Evolutionary conservation across 2,113 vertebrate species (phyloP), one percentile per base, ranked within the genome.

Genomic region (Corydoras sp.): DNA sequence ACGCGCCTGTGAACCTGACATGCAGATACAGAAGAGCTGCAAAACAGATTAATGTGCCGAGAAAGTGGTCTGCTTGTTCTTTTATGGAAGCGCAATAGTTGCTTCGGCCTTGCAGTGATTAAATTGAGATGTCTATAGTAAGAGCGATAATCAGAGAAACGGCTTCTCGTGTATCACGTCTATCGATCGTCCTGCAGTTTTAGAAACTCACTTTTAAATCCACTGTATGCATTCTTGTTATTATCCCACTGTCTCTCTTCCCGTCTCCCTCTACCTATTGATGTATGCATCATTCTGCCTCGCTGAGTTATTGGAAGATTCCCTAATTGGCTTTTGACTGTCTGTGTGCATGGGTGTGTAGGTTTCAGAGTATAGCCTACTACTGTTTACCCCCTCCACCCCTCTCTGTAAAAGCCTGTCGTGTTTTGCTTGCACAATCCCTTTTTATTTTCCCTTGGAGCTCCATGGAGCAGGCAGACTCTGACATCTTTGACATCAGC

Each of bases 401-500:
- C 13, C 43, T 72, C 63, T 77, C 15, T 72, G 70, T 35, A 59
- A 66, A 68, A n/a, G 60, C 58, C 35, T 51, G 69, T 24, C 24
- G 95, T 96, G 87, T 86, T 89, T 78, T 83, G 82, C 2, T 86
- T 85, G 0, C 89, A 85, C 81, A 86, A 81, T 78, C 74, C 71
- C 76, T 81, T 84, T 65, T 66, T 84, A 90, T 90, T 93, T 8
- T 83, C 88, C 50, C 93, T 61, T 93, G 93, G 85, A 88, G 90
- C 0, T 95, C 93, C 80, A 94, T 98, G 92, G 97, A 99, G 82
- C 94, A 92, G 77, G 80, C 93, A 0, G 96, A 98, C 81, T 84
- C 89, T 0, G 93, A 97, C 24, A 90, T 85, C 61, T 76, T 98
- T 89, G 94, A 97, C 82, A 92, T 98, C 88, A 97, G 94, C 89